Evolutionary conservation across 2,888 invertebrate genomes (phyloP).

Genomic region (Stictocephala bisonia): DNA sequence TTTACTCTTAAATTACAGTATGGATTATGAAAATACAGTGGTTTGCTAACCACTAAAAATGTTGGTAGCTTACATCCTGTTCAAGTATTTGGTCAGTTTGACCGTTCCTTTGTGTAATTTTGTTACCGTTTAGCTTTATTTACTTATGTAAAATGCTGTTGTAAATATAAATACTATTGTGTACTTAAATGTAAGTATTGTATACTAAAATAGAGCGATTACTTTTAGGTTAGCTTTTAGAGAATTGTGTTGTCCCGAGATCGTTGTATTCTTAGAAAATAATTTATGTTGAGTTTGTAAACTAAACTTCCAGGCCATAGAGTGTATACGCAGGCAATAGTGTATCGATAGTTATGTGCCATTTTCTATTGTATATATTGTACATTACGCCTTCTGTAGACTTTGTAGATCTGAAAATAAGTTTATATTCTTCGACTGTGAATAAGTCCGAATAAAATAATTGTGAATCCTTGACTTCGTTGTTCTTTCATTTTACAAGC

Average conservation of each 20-base stretch:
- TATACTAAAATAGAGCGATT: too few relatives aligned
- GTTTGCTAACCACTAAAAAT: too few relatives aligned
- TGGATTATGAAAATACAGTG: too few relatives aligned
- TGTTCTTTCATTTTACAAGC: neutral
- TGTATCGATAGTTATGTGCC: constrained; percentile 15
- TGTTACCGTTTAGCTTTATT: constrained; percentile 39
- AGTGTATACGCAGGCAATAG: too few relatives aligned
- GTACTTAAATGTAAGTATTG: constrained; percentile 31
- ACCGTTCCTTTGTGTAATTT: constrained; percentile 32
- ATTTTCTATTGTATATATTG: constrained; percentile 38
- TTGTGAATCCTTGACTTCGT: constrained; percentile 15
- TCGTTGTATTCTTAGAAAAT: too few relatives aligned
- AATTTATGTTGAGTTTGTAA: too few relatives aligned
- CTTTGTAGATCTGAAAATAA: constrained; percentile 29
- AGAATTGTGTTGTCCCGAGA: too few relatives aligned
- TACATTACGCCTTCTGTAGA: constrained; percentile 37
- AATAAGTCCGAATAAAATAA: constrained; percentile 12
- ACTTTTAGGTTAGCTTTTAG: too few relatives aligned
- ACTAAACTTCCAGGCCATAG: too few relatives aligned
- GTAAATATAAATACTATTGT: constrained; percentile 9
- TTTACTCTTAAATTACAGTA: too few relatives aligned
- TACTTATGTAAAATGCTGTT: constrained; percentile 11
- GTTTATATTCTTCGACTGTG: constrained; percentile 37
- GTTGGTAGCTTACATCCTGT: too few relatives aligned
- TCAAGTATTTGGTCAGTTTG: constrained; percentile 15